Evolutionary conservation across 1,140 invertebrate species (phyloP).

Genomic region (Subanguina moxae): DNA sequence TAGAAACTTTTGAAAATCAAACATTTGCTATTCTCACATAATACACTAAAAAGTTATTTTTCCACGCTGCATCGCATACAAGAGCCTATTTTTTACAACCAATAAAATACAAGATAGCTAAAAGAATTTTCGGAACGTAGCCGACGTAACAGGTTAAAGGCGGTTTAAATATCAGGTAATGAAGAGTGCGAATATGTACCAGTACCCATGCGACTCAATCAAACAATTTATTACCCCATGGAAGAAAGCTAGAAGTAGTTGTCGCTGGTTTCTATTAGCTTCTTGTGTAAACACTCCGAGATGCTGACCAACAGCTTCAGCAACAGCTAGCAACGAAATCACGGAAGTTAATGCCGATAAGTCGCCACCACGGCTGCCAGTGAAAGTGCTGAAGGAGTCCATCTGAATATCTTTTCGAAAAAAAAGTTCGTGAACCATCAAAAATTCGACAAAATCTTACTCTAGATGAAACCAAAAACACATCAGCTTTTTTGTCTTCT

Average conservation of each 20-base stretch:
- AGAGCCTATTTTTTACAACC: not conserved
- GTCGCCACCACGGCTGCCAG: conserved; percentile 36
- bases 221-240: conserved; percentile 31
- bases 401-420: conserved; percentile 36
- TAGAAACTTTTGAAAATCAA: no score
- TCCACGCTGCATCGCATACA: no score
- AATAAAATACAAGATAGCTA: no score
- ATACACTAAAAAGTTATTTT: no score
- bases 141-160: no score
- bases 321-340: conserved; percentile 44
- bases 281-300: conserved; percentile 31
- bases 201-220: conserved; percentile 5
- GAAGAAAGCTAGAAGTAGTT: conserved; percentile 47
- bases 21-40: no score
- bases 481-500: conserved; percentile 8
- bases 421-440: conserved; percentile 25
- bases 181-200: no score
- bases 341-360: conserved; percentile 44
- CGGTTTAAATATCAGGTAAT: no score
- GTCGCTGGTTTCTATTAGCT: conserved; percentile 24
- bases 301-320: conserved; percentile 42
- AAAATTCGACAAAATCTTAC: conserved; percentile 16
- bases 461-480: conserved; percentile 30
- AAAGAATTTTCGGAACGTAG: no score
- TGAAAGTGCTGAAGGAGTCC: conserved; percentile 45